phyloP scores from a whole-genome alignment of 2,797 vertebrate species.

The Sebastes taczanowskii region DNA sequence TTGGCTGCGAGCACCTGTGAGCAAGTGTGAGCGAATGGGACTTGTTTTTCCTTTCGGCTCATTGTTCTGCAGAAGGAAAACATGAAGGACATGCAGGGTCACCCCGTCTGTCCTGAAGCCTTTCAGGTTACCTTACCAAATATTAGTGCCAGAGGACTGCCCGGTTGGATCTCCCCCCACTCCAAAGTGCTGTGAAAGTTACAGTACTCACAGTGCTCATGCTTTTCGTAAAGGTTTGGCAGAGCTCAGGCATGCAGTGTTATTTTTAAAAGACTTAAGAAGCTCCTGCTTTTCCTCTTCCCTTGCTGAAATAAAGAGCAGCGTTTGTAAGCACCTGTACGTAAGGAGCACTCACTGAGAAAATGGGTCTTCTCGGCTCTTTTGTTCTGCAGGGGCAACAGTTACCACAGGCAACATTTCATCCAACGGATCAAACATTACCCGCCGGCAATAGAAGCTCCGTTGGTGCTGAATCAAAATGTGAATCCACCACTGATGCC shows the following conservation, averaged over 20 bases:
- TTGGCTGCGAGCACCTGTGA: constrained; percentile 42
- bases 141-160: constrained; percentile 37
- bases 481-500: constrained; percentile 39
- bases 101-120: constrained; percentile 32
- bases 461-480: constrained; percentile 41
- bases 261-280: constrained; percentile 62
- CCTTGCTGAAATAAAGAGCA: constrained; percentile 50
- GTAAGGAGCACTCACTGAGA: constrained; percentile 34
- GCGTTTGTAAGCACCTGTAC: constrained; percentile 57
- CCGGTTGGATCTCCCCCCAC: constrained; percentile 31
- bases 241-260: constrained; percentile 27
- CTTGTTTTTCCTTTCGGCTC: constrained; percentile 29
- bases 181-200: constrained; percentile 47
- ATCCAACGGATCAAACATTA: constrained; percentile 49
- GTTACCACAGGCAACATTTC: constrained; percentile 43
- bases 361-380: constrained; percentile 55
- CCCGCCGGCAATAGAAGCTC: constrained; percentile 19
- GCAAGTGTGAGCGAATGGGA: constrained; percentile 3
- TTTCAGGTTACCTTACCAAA: constrained; percentile 35
- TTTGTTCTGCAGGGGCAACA: constrained; percentile 54
- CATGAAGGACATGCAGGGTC: constrained; percentile 26
- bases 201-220: constrained; percentile 33
- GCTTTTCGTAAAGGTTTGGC: constrained; percentile 49
- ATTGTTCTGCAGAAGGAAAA: constrained; percentile 39
- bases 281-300: constrained; percentile 39